Conservation (phyloP, 2,797 vertebrate species). For the Acrocephalus scirpaceus region DNA sequence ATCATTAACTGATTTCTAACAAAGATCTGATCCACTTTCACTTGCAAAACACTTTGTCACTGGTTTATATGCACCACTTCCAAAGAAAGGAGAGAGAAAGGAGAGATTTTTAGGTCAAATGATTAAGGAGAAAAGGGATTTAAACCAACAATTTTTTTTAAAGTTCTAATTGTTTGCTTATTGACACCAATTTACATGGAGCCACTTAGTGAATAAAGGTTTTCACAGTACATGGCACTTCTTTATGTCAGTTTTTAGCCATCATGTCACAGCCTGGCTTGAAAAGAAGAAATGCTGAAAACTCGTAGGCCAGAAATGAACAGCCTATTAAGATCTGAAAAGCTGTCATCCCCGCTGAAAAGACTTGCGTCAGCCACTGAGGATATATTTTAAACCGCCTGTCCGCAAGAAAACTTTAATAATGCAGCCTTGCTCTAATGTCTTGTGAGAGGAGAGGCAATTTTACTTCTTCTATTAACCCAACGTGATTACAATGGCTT, state of each 20-base stretch:
- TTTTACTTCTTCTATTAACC: constrained; percentile 97
- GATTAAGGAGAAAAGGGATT: constrained; percentile 41
- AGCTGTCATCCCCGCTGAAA: constrained; percentile 86
- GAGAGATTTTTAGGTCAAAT: constrained; percentile 62
- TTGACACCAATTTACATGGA: constrained; percentile 81
- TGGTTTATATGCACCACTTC: constrained; percentile 4
- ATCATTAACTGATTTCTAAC: neutral
- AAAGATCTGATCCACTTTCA: constrained; percentile 16
- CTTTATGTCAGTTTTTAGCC: constrained; percentile 80
- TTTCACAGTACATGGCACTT: constrained; percentile 80
- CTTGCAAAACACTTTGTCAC: neutral
- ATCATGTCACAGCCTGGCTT: constrained; percentile 79
- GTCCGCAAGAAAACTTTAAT: constrained; percentile 86
- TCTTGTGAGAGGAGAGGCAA: constrained; percentile 87
- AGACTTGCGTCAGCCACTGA: constrained; percentile 85
- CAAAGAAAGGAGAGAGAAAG: constrained; percentile 34
- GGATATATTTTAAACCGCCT: constrained; percentile 87
- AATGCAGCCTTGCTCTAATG: constrained; percentile 88
- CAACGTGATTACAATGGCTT: constrained; percentile 96
- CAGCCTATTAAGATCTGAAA: constrained; percentile 89
- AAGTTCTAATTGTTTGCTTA: constrained; percentile 77
- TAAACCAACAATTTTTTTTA: constrained; percentile 60
- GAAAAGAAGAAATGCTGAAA: constrained; percentile 75
- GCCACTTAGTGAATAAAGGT: constrained; percentile 80
- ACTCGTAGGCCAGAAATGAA: constrained; percentile 80